Percentiles rank a stretch among this genome's conserved stretches.
These are phyloP conservation scores for Sycophila texana DNA, from an alignment of 2,888 invertebrate genomes.

Conservation along the genomic window DNA sequence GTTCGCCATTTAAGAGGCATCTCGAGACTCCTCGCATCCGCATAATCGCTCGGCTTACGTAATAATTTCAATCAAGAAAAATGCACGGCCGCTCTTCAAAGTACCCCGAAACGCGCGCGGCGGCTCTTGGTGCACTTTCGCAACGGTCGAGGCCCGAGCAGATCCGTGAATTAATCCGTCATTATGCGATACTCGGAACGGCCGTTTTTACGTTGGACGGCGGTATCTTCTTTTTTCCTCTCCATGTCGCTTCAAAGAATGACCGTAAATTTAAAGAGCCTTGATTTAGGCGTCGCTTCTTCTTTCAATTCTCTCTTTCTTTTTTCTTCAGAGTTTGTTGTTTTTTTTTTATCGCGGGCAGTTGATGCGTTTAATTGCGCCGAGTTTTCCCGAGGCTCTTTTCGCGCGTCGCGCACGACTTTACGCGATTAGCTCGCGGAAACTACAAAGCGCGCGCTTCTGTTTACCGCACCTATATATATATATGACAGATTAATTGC, in stretches of 20 bases:
- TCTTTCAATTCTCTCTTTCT: not conserved
- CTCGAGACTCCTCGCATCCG: constrained; percentile 36
- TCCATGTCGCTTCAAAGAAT: constrained; percentile 38
- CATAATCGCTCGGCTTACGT: constrained; percentile 51
- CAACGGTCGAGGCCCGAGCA: not conserved
- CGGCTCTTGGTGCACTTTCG: constrained; percentile 15
- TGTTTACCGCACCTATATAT: no score
- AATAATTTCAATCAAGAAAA: constrained; percentile 58
- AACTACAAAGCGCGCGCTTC: not conserved
- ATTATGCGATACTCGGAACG: constrained; percentile 52
- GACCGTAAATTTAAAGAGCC: constrained; percentile 44
- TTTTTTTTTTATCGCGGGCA: not conserved
- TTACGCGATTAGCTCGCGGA: no score
- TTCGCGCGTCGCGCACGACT: no score
- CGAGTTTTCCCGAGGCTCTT: constrained; percentile 1
- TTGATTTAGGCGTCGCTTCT: constrained; percentile 43
- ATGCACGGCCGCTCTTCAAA: constrained; percentile 30
- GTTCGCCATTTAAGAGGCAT: constrained; percentile 50
- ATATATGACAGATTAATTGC: no score
- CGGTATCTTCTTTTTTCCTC: not conserved
- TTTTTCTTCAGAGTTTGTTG: not conserved
- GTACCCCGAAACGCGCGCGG: constrained; percentile 29
- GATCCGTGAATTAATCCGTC: constrained; percentile 48
- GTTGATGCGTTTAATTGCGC: constrained; percentile 14
- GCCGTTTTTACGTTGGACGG: constrained; percentile 19